Evolutionary conservation across 2,888 invertebrate genomes (phyloP).

Genomic region (Diarsia mendica): DNA sequence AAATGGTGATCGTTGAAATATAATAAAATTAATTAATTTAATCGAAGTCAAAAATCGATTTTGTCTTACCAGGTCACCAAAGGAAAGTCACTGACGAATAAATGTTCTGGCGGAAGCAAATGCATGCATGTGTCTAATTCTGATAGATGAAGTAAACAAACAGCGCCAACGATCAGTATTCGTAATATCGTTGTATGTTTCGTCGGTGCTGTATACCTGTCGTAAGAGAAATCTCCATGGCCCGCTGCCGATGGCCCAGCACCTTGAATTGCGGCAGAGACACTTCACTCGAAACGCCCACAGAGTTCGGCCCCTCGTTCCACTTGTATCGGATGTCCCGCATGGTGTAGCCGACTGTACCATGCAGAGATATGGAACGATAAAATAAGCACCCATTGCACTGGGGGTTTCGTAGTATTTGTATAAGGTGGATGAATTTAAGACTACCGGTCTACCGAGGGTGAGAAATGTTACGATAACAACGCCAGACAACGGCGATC

Average conservation of each 20-base stretch:
- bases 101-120: slow-evolving; percentile 64
- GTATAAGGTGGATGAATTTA: slow-evolving; percentile 72
- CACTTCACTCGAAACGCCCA: slow-evolving; percentile 98
- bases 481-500: slow-evolving; percentile 60
- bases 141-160: slow-evolving; percentile 51
- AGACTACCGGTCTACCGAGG: slow-evolving; percentile 73
- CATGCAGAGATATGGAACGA: slow-evolving; percentile 88
- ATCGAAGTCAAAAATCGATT: slow-evolving; percentile 51
- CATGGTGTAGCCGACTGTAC: slow-evolving; percentile 99
- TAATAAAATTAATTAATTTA: slow-evolving; percentile 19
- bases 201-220: slow-evolving; percentile 93
- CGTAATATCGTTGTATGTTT: slow-evolving; percentile 58
- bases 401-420: slow-evolving; percentile 84
- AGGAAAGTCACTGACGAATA: slow-evolving; percentile 51
- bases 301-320: slow-evolving; percentile 98
- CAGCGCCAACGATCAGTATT: slow-evolving; percentile 53
- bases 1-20: slow-evolving; percentile 20
- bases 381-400: slow-evolving; percentile 89
- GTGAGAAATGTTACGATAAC: slow-evolving; percentile 67
- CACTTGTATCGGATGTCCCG: slow-evolving; percentile 99
- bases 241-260: slow-evolving; percentile 97
- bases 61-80: slow-evolving; percentile 49
- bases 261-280: slow-evolving; percentile 99
- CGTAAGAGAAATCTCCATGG: slow-evolving; percentile 98
- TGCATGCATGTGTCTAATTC: slow-evolving; percentile 69